phyloP scores from a whole-genome alignment of 2,113 vertebrate species.

The Agapornis roseicollis region DNA sequence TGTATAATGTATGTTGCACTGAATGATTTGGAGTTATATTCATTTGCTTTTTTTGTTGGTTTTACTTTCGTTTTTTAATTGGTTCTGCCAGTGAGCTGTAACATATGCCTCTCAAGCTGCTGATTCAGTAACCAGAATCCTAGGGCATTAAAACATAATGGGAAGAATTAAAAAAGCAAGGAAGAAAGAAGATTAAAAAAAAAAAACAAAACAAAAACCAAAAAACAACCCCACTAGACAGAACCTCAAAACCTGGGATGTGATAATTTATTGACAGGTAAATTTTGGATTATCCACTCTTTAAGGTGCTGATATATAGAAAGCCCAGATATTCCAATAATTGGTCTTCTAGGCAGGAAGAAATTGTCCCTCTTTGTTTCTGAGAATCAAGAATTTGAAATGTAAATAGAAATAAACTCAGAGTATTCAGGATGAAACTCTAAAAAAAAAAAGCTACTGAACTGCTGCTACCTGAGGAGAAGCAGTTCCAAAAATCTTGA shows the following conservation, averaged over 20 bases:
- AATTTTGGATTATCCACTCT: neutral
- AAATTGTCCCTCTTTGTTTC: neutral
- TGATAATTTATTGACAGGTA: neutral
- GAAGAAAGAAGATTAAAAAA: neutral
- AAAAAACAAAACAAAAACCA: neutral
- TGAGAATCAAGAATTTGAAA: neutral
- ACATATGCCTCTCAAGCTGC: slow-evolving; percentile 41
- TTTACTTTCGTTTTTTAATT: slow-evolving; percentile 34
- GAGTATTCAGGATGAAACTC: neutral
- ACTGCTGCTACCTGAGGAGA: neutral
- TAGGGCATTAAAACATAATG: slow-evolving; percentile 19
- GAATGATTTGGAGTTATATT: slow-evolving; percentile 33
- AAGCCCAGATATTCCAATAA: neutral
- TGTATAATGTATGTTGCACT: slow-evolving; percentile 24
- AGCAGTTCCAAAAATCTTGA: neutral
- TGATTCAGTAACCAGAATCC: slow-evolving; percentile 22
- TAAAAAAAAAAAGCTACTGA: neutral
- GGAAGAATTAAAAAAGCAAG: neutral
- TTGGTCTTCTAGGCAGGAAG: neutral
- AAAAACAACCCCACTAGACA: neutral
- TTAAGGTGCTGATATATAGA: neutral
- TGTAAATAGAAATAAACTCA: neutral
- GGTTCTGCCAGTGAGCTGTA: slow-evolving; percentile 25
- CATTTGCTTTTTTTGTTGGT: neutral
- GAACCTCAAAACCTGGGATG: neutral